A percentile compares a stretch with the other conserved stretches of the same genome.
phyloP scores from a whole-genome alignment of 2,113 vertebrate species.

The Microtus montanus region DNA sequence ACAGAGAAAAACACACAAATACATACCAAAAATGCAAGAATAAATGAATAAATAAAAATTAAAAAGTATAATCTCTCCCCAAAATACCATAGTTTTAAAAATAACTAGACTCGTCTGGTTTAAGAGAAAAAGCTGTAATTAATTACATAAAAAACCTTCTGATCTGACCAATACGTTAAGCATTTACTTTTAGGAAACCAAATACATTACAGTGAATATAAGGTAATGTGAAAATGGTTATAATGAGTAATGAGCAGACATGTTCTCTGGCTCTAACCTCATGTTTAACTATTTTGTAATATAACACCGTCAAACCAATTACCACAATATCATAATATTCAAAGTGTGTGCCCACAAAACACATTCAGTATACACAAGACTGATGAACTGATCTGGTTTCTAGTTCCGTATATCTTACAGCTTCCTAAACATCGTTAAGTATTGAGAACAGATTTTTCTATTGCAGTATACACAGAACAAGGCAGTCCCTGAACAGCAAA shows the following conservation, averaged over 20 bases:
- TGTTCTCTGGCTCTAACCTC: slow-evolving; percentile 29
- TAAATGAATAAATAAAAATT: neutral
- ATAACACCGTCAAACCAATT: slow-evolving; percentile 48
- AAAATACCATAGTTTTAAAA: slow-evolving; percentile 1
- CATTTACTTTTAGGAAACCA: slow-evolving; percentile 45
- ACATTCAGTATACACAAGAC: slow-evolving; percentile 52
- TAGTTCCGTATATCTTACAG: slow-evolving; percentile 45
- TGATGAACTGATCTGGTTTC: slow-evolving; percentile 22
- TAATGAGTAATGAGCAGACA: slow-evolving; percentile 36
- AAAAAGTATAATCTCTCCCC: neutral
- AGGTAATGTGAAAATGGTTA: slow-evolving; percentile 33
- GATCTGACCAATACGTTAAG: slow-evolving; percentile 20
- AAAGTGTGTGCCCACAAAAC: slow-evolving; percentile 50
- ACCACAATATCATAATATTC: slow-evolving; percentile 46
- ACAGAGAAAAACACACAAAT: neutral
- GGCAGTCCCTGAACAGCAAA: neutral
- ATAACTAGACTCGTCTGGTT: slow-evolving; percentile 16
- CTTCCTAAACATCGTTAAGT: slow-evolving; percentile 41
- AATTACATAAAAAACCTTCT: slow-evolving; percentile 31
- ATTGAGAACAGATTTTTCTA: slow-evolving; percentile 60
- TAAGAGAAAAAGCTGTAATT: slow-evolving; percentile 33
- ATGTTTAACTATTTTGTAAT: slow-evolving; percentile 67
- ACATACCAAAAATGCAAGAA: neutral
- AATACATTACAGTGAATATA: slow-evolving; percentile 40
- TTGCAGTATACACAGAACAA: neutral